Percentiles rank a stretch among this genome's conserved stretches.
phyloP scores from a whole-genome alignment of 2,888 invertebrate species.

The Nymphalis urticae region DNA sequence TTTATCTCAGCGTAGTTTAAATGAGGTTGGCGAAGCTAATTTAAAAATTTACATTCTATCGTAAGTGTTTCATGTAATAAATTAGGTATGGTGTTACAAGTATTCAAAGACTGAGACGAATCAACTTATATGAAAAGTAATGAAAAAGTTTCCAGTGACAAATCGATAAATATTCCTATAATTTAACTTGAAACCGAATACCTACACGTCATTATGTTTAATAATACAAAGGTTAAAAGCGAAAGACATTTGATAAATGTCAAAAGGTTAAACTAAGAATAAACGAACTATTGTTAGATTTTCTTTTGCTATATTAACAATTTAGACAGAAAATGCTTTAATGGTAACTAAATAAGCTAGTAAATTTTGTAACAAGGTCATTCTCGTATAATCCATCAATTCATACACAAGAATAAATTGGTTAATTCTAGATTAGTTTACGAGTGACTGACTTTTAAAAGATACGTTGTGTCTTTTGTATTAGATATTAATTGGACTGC shows the following conservation, averaged over 20 bases:
- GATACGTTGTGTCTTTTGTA: too few species aligned
- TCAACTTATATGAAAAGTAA: too few species aligned
- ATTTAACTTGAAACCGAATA: background rate
- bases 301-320: background rate
- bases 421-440: background rate
- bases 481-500: too few species aligned
- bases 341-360: background rate
- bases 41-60: too few species aligned
- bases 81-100: too few species aligned
- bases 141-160: background rate
- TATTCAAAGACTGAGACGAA: too few species aligned
- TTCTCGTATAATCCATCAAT: too few species aligned
- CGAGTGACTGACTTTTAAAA: background rate
- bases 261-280: conserved; percentile 10
- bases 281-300: background rate
- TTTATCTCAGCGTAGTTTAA: too few species aligned
- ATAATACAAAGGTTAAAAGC: conserved; percentile 7
- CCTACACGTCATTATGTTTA: background rate
- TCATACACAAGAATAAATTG: background rate
- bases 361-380: background rate
- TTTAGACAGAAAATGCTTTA: background rate
- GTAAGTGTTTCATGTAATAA: too few species aligned
- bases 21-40: too few species aligned
- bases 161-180: background rate
- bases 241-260: conserved; percentile 7